phyloP scores from a whole-genome alignment of 2,888 invertebrate genomes.

The Erebia aethiops region DNA sequence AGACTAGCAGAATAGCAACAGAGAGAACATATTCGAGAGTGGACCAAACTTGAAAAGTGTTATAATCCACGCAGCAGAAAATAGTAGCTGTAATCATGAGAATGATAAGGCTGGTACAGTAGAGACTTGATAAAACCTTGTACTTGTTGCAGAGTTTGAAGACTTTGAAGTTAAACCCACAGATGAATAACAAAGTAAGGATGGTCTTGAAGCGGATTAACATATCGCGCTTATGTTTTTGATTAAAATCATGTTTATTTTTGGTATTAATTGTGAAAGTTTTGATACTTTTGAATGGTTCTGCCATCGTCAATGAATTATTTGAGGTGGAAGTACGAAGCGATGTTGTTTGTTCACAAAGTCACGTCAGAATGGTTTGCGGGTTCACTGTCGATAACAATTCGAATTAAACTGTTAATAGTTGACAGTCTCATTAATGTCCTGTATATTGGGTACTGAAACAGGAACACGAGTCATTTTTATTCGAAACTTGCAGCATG shows the following conservation, averaged over 20 bases:
- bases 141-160: constrained; percentile 48
- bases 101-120: constrained; percentile 52
- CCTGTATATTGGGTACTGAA: constrained; percentile 43
- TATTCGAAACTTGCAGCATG: too few species aligned
- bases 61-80: constrained; percentile 50
- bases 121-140: constrained; percentile 47
- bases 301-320: constrained; percentile 42
- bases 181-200: constrained; percentile 55
- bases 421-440: constrained; percentile 41
- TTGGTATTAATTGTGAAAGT: constrained; percentile 27
- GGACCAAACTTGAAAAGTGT: constrained; percentile 59
- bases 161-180: constrained; percentile 64
- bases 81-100: constrained; percentile 49
- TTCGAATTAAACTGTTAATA: constrained; percentile 50
- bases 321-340: constrained; percentile 31
- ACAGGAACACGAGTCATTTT: not conserved
- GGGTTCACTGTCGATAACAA: constrained; percentile 56
- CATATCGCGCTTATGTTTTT: constrained; percentile 41
- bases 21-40: constrained; percentile 59
- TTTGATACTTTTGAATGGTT: constrained; percentile 35
- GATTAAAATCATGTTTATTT: constrained; percentile 29
- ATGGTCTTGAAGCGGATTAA: constrained; percentile 53
- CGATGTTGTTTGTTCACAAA: constrained; percentile 47
- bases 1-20: constrained; percentile 52
- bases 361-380: constrained; percentile 51